Evolutionary conservation across 2,797 vertebrate genomes (phyloP), one percentile per base, ranked within the genome.

Genomic region (Clarias platycephalus): DNA sequence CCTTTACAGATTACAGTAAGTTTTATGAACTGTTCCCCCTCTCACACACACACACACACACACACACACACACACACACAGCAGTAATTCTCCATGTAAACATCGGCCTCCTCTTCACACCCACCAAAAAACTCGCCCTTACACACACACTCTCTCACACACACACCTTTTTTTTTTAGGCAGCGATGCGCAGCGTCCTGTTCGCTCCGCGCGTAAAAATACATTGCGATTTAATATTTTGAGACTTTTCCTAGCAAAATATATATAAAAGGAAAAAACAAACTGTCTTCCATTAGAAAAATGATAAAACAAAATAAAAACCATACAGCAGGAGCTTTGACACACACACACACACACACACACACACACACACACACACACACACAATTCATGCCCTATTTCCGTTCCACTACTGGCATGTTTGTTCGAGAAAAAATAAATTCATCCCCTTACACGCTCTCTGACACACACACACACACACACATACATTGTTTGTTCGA

Each of bases 1-100:
- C 28, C 55, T 44, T 83, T 83, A 87, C 91, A 94, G 84, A 74
- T 80, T 92, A 93, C 92, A 93, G 88, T 93, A 81, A 85, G 16
- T 26, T 77, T 81, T 24, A 86, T 18, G 60, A 18, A 53, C 34
- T 53, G n/a, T 18, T 68, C 70, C 7, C 44, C 5, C 70, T 16
- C 67, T 24, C 67, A 71, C 80, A 77, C 44, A 62, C 83, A 62
- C 57, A 81, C 60, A 84, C 72, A 77, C 44, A 62, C 83, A 62
- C 57, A 81, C 60, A 84, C 72, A 62, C 57, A 81, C 60, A 84
- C 72, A 53, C 79, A 83, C 34, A 55, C 90, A 58, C 3, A 92
- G 90, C 91, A 91, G 88, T 88, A 72, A 88, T 91, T 89, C 34
- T 72, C 86, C 82, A 77, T 86, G 86, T 89, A 89, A 90, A 87